A percentile compares a stretch with the other conserved stretches of the same genome.
These are phyloP conservation scores for Sebastes wilsoni DNA, from an alignment of 2,797 vertebrate genomes.

Conservation along the genomic window DNA sequence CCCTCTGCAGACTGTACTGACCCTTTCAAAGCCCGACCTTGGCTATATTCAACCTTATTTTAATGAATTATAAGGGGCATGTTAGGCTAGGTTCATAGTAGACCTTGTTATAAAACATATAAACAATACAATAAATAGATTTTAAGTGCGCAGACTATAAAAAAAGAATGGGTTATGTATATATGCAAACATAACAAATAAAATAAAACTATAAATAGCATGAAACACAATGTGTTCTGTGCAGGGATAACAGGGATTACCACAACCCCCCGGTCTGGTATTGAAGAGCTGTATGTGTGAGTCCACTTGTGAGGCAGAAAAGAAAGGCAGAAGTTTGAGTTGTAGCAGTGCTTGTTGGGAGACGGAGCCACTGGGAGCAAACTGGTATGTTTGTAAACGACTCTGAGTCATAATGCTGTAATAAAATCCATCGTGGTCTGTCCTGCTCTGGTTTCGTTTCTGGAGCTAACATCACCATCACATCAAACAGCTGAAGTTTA, in stretches of 20 bases:
- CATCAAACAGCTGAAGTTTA: accelerated
- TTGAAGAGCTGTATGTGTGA: background rate
- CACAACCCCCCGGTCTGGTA: background rate
- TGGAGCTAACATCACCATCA: too few relatives aligned
- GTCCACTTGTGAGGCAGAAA: too few relatives aligned
- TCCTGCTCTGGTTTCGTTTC: too few relatives aligned
- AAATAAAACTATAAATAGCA: background rate
- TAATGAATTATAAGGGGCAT: background rate
- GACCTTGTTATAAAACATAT: too few relatives aligned
- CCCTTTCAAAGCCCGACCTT: background rate
- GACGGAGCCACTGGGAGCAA: background rate
- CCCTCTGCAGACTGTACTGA: background rate
- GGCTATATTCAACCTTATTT: background rate
- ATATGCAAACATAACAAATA: background rate
- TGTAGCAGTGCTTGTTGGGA: background rate
- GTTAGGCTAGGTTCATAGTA: background rate
- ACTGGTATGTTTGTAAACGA: background rate
- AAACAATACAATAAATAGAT: too few relatives aligned
- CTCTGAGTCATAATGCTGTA: too few relatives aligned
- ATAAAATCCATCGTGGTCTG: too few relatives aligned
- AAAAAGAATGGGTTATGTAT: too few relatives aligned
- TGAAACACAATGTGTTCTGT: background rate
- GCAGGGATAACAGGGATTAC: slow-evolving; percentile 22
- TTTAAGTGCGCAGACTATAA: too few relatives aligned
- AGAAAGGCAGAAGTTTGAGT: too few relatives aligned